These are phyloP conservation scores for Antechinus stuartii DNA, from an alignment of 2,113 vertebrate genomes.

Conservation along the genomic window DNA sequence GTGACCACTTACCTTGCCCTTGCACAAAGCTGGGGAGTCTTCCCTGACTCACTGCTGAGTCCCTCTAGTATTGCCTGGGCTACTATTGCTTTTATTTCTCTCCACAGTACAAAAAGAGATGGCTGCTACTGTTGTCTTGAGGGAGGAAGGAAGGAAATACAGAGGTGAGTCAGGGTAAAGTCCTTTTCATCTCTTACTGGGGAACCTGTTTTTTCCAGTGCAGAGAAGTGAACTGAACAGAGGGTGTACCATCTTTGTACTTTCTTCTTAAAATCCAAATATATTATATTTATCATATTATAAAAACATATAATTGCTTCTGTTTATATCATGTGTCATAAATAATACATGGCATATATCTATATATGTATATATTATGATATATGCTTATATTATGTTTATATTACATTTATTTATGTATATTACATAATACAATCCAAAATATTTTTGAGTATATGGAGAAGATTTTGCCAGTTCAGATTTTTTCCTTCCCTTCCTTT, in stretches of 20 bases:
- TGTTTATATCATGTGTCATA: too few species aligned
- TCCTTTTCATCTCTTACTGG: neutral
- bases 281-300: too few species aligned
- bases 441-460: neutral
- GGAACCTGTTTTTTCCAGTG: neutral
- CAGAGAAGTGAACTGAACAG: neutral
- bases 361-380: too few species aligned
- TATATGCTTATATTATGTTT: too few species aligned
- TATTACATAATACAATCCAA: neutral
- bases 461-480: neutral
- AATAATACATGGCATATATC: too few species aligned
- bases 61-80: neutral
- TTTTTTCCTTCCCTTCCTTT: neutral
- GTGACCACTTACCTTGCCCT: neutral
- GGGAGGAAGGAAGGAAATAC: neutral
- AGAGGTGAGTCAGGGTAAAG: neutral
- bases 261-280: neutral
- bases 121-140: neutral
- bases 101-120: neutral
- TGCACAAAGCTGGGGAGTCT: neutral
- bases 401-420: too few species aligned
- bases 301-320: too few species aligned
- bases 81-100: neutral
- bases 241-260: neutral
- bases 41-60: neutral